phyloP scores from a whole-genome alignment of 2,797 vertebrate genomes.

The Channallabes apus region DNA sequence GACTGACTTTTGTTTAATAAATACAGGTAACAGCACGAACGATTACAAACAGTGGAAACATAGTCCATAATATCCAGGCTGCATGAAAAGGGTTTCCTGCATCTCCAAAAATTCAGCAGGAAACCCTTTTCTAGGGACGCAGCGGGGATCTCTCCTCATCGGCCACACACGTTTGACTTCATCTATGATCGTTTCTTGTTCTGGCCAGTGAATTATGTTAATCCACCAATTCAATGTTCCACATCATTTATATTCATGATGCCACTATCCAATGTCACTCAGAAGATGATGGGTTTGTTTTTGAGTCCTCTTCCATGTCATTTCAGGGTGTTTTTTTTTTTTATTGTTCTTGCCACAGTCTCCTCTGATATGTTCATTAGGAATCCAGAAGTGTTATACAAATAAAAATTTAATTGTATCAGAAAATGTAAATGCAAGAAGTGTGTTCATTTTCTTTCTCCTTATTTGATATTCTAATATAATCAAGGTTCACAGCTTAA shows the following conservation, averaged over 20 bases:
- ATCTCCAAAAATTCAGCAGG: not conserved
- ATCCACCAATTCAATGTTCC: not conserved
- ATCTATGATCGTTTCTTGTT: not conserved
- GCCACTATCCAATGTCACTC: not conserved
- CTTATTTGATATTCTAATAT: constrained; percentile 42
- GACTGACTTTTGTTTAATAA: not conserved
- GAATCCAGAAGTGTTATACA: not conserved
- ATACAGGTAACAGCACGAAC: not conserved
- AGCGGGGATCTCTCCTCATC: not conserved
- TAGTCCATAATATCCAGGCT: not conserved
- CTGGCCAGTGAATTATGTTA: not conserved
- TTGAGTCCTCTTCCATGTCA: not conserved
- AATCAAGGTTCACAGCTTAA: constrained; percentile 41
- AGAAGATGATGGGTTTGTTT: not conserved
- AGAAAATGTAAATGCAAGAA: not conserved
- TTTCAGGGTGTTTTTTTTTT: not conserved
- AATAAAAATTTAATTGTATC: not conserved
- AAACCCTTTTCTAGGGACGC: not conserved
- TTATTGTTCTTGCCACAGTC: not conserved
- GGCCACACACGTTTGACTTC: not conserved
- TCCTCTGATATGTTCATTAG: not conserved
- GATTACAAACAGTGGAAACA: not conserved
- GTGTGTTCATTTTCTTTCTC: not conserved
- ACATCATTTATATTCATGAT: constrained; percentile 15
- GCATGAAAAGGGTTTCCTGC: not conserved